Conservation (phyloP, 1,140 invertebrate species). For the Diuraphis noxia region DNA sequence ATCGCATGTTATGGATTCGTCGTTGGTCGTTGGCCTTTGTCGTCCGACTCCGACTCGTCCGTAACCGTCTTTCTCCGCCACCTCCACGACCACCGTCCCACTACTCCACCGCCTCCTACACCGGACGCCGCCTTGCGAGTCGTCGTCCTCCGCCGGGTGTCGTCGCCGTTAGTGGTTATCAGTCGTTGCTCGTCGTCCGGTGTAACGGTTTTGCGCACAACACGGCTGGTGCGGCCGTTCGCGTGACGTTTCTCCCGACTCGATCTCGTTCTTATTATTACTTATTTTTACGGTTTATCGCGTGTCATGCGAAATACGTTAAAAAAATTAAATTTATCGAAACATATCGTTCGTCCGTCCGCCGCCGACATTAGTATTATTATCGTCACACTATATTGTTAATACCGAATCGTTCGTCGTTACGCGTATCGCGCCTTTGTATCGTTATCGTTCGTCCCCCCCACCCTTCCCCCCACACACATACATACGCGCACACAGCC, state of each 20-base stretch:
- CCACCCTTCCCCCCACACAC: not conserved
- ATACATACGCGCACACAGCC: not conserved
- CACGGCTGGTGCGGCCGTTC: not conserved
- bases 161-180: conserved; percentile 28
- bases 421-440: conserved; percentile 2
- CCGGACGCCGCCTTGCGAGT: not conserved
- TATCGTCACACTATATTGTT: not conserved
- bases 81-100: not conserved
- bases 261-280: not conserved
- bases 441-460: not conserved
- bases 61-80: not conserved
- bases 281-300: not conserved
- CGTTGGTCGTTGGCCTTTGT: not conserved
- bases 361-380: not conserved
- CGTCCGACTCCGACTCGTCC: too few relatives aligned
- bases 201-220: conserved; percentile 46
- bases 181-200: not conserved
- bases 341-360: not conserved
- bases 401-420: not conserved
- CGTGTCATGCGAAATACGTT: not conserved
- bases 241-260: not conserved
- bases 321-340: not conserved
- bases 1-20: not conserved
- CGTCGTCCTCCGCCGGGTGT: not conserved
- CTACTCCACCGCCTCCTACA: not conserved